Evolutionary conservation across 1,140 invertebrate species (phyloP).

Genomic region (Drosophila navojoa): DNA sequence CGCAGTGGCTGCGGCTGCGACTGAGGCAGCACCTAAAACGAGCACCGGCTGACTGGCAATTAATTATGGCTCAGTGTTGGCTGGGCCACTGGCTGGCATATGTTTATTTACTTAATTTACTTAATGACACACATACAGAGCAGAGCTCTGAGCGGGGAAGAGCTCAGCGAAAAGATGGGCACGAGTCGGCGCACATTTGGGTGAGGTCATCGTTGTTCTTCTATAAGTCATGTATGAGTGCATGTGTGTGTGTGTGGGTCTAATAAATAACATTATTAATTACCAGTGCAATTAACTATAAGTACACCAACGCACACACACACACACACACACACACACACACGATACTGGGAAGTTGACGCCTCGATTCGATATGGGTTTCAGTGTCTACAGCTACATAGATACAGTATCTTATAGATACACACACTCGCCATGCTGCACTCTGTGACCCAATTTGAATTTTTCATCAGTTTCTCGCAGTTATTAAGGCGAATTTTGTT

Average conservation of each 20-base stretch:
- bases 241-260: conserved; percentile 52
- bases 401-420: conserved; percentile 1
- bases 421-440: conserved; percentile 45
- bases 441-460: conserved; percentile 75
- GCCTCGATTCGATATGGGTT: conserved; percentile 25
- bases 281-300: conserved; percentile 82
- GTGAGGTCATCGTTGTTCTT: conserved; percentile 74
- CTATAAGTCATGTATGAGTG: conserved; percentile 29
- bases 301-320: conserved; percentile 58
- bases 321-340: conserved; percentile 29
- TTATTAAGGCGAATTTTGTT: conserved; percentile 52
- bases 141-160: conserved; percentile 23
- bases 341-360: conserved; percentile 9
- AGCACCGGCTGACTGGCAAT: conserved; percentile 79
- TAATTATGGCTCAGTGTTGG: conserved; percentile 71
- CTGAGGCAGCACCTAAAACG: conserved; percentile 42
- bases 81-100: conserved; percentile 61
- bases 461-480: conserved; percentile 44
- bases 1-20: conserved; percentile 46
- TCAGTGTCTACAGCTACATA: conserved; percentile 12
- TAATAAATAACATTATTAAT: conserved; percentile 83
- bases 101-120: conserved; percentile 84
- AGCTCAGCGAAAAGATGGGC: conserved; percentile 41
- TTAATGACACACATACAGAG: conserved; percentile 71
- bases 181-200: conserved; percentile 53